Base-by-base conservation (phyloP, 2,888 invertebrate species). In the Leistus spinibarbis region DNA sequence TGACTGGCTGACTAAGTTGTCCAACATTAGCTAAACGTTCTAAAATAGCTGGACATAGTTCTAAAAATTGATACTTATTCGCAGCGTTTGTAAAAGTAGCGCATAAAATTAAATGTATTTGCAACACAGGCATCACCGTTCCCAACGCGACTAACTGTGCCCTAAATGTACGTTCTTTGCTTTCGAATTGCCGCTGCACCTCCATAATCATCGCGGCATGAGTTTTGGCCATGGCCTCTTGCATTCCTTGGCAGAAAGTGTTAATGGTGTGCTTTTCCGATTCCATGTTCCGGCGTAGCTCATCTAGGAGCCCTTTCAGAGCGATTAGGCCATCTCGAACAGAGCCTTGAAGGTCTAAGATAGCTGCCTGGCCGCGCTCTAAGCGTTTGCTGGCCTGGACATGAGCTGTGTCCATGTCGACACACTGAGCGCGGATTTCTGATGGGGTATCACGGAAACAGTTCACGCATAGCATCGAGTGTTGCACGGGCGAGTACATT, bases 401-500 rank as follows among this genome's bases (percentile, higher is more conserved):
- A 86, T 93, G 92, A n/a, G 93, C 93, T 54, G 90, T 90, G 80
- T 93, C 93, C 78, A 93, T 89, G 81, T 93, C 92, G 20, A 92
- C 88, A 84, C 92, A 93, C 81, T 92, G 91, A 2, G 91, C 87
- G 57, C 92, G 85, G 17, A 90, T 88, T 78, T 92, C 92, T 63
- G 89, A 88, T 67, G 90, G 90, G 69, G 90, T 90, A 80, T 92
- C 92, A 54, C 92, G 88, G 81, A 92, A 92, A 81, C 93, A 93
- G 79, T 91, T 92, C 60, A 93, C 92, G 83, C 93, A 93, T 60
- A 93, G 85, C 90, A 93, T 91, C 65, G 88, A 87, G 81, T 91
- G 90, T 80, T 90, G 90, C 74, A 90, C 88, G 67, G 90, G 90
- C 5, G 91, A 92, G 83, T 90, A 93, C 90, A 93, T 91, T 78